Conservation (phyloP, 2,888 invertebrate species). For the Cyclophora albipunctata region DNA sequence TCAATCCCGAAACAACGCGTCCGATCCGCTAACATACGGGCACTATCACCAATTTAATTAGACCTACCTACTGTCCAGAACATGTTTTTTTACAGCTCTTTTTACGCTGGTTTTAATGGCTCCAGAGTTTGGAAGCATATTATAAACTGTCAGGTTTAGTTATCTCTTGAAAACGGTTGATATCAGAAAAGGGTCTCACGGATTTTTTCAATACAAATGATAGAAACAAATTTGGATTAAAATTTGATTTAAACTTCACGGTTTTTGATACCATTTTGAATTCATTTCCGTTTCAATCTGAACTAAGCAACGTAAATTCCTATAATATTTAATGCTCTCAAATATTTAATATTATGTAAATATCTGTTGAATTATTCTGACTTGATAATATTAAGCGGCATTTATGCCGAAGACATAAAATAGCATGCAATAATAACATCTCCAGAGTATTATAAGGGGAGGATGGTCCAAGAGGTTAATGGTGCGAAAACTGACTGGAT, state of each 20-base stretch:
- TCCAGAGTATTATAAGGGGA: slow-evolving; percentile 36
- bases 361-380: background rate
- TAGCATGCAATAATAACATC: slow-evolving; percentile 54
- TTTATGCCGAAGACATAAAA: slow-evolving; percentile 27
- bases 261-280: too few species aligned
- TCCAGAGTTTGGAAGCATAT: slow-evolving; percentile 53
- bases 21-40: slow-evolving; percentile 40
- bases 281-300: too few species aligned
- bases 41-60: slow-evolving; percentile 50
- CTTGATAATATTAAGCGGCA: background rate
- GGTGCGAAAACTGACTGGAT: slow-evolving; percentile 74
- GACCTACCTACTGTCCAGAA: slow-evolving; percentile 33
- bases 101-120: slow-evolving; percentile 50
- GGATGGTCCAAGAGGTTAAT: slow-evolving; percentile 66
- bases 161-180: slow-evolving; percentile 53
- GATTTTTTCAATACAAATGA: slow-evolving; percentile 15
- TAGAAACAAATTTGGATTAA: too few species aligned
- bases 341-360: background rate
- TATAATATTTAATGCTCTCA: too few species aligned
- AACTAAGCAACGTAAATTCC: too few species aligned
- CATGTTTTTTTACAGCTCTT: slow-evolving; percentile 31
- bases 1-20: slow-evolving; percentile 67
- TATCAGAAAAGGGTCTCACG: slow-evolving; percentile 51
- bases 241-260: too few species aligned
- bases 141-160: slow-evolving; percentile 57